phyloP scores from a whole-genome alignment of 2,797 vertebrate species.

The Linurgus olivaceus region DNA sequence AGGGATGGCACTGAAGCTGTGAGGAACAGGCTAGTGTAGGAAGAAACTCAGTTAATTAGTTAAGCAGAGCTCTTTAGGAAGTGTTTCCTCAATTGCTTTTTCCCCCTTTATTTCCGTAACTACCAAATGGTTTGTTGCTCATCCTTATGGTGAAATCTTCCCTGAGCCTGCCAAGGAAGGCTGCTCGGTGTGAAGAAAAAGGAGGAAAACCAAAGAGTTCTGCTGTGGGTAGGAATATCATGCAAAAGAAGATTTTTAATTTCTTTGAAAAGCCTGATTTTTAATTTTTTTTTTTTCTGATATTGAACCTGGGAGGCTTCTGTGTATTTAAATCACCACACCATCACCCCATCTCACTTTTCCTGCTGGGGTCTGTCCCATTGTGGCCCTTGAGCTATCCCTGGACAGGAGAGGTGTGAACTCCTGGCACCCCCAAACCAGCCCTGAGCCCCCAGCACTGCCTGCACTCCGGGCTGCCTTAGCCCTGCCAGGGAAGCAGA shows the following conservation, averaged over 20 bases:
- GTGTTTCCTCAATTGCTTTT: constrained; percentile 17
- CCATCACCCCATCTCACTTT: neutral
- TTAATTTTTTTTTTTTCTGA: neutral
- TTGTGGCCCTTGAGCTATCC: neutral
- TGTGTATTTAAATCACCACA: neutral
- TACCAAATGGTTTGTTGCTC: neutral
- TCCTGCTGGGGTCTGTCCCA: neutral
- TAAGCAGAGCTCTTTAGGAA: constrained; percentile 51
- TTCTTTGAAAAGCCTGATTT: neutral
- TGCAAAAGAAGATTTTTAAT: neutral
- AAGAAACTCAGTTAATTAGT: constrained; percentile 55
- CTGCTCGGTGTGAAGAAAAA: neutral
- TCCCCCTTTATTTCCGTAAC: constrained; percentile 9
- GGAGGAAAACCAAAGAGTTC: neutral
- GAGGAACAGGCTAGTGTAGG: neutral
- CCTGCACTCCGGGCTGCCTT: neutral
- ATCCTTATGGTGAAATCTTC: constrained; percentile 10
- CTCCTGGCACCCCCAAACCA: neutral
- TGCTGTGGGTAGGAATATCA: neutral
- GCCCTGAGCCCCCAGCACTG: neutral
- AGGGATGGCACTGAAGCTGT: neutral
- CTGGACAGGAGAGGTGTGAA: neutral
- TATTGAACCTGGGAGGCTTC: neutral
- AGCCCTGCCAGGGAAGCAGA: constrained; percentile 7
- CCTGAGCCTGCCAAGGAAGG: neutral